A percentile compares a stretch with the other conserved stretches of the same genome.
These are phyloP conservation scores for Parnassius mnemosyne DNA, from an alignment of 2,888 invertebrate genomes.

Conservation along the genomic window DNA sequence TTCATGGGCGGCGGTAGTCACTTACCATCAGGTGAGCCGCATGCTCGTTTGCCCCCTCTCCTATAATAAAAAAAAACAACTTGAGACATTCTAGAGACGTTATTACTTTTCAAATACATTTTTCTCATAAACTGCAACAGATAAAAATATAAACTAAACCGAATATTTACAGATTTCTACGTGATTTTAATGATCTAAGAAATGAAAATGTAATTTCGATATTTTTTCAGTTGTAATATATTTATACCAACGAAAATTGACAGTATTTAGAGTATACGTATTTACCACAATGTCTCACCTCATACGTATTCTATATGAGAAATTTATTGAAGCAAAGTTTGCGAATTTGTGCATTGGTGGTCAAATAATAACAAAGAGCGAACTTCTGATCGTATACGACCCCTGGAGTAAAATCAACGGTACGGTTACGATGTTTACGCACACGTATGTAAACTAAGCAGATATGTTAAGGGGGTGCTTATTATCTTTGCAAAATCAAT, in stretches of 20 bases:
- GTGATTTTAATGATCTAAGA: no score
- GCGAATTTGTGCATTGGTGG: neutral
- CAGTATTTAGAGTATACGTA: neutral
- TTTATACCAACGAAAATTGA: neutral
- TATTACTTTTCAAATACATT: no score
- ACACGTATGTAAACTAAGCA: conserved; percentile 12
- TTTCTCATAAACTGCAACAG: no score
- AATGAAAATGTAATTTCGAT: no score
- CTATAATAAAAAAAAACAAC: no score
- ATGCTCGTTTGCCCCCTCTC: no score
- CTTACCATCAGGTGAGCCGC: no score
- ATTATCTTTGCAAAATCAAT: conserved; percentile 23
- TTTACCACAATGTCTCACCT: neutral
- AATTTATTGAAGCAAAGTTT: neutral
- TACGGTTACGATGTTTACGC: conserved; percentile 12
- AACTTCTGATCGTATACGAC: neutral
- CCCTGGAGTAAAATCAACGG: conserved; percentile 1
- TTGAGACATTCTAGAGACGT: no score
- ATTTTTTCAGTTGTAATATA: no score
- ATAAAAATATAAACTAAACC: no score
- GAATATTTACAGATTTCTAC: no score
- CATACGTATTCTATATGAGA: neutral
- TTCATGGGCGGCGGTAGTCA: no score
- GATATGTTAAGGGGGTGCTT: conserved; percentile 16
- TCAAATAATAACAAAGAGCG: neutral